Evolutionary conservation across 2,888 invertebrate genomes (phyloP).

Genomic region (Cetonia aurata): DNA sequence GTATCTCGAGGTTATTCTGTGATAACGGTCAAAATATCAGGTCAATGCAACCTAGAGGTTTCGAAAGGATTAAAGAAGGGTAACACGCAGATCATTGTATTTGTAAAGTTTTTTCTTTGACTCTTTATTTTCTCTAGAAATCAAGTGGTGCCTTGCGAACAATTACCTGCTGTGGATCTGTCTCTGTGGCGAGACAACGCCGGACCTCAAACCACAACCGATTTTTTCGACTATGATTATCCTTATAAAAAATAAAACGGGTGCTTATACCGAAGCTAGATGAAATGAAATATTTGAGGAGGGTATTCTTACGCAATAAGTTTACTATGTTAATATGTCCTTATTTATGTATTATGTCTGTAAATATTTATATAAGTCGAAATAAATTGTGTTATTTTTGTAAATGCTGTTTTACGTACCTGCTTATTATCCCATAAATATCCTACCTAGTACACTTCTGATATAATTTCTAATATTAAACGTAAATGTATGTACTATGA

Average conservation of each 20-base stretch:
- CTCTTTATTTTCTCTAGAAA: conserved; percentile 67
- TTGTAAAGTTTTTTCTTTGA: conserved; percentile 1
- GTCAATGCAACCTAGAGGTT: conserved; percentile 77
- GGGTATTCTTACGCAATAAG: too few relatives aligned
- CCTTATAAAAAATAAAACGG: conserved; percentile 26
- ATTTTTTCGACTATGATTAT: conserved; percentile 24
- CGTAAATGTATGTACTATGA: too few relatives aligned
- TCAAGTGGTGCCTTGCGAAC: conserved; percentile 71
- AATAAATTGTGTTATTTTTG: too few relatives aligned
- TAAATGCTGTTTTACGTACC: too few relatives aligned
- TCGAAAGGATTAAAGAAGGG: conserved; percentile 73
- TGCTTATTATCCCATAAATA: too few relatives aligned
- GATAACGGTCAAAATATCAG: conserved; percentile 81
- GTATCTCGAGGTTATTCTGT: conserved; percentile 83
- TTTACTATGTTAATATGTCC: too few relatives aligned
- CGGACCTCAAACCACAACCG: background rate
- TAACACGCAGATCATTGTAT: conserved; percentile 62
- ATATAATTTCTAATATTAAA: too few relatives aligned
- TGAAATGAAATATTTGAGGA: too few relatives aligned
- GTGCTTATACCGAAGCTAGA: too few relatives aligned
- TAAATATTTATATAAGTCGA: too few relatives aligned
- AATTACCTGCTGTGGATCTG: conserved; percentile 73
- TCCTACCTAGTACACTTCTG: too few relatives aligned
- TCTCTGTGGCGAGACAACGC: conserved; percentile 71
- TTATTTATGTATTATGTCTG: too few relatives aligned